Evolutionary conservation across 2,797 vertebrate species (phyloP), one percentile per base, ranked within the genome.

Genomic region (Monodelphis domestica): DNA sequence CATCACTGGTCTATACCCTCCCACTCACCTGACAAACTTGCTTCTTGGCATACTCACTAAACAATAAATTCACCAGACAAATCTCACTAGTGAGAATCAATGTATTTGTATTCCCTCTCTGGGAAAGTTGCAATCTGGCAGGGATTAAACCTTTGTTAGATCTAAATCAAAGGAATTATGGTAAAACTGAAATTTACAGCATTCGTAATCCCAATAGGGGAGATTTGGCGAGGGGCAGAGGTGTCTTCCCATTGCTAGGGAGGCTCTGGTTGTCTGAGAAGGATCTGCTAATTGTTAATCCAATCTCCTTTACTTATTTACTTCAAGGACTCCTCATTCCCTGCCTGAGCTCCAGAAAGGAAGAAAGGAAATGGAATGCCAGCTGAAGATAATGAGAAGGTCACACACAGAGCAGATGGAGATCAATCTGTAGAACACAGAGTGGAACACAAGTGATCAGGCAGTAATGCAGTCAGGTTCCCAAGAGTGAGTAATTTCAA

Each of bases 111-210:
- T 53, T 88, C 17, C 57, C 53, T 95, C 56, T 90, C 89, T 15
- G 38, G 38, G 28, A 30, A 70, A n/a, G 94, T 88, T 70, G 38
- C 29, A 91, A 94, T 90, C 94, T 90, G 55, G 88, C 54, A 90
- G 90, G 95, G 54, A 45, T 26, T 90, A 59, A 89, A 88, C 17
- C 63, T 1, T 30, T 89, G 90, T 93, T 59, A 89, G 45, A 3
- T 89, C 91, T 84, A 94, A 57, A 54, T 94, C 90, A 94, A 53
- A 1, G 1, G 78, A 94, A 92, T 87, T 89, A 70, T 87, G 59
- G 89, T 63, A 3, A 33, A 90, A 3, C 89, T 90, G 63, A 89
- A 54, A 63, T 91, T 92, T 59, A 78, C 57, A 87, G 21, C 30
- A 33, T 24, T 29, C 91, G 5, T 17, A 10, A 5, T 88, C 54